A percentile compares a stretch with the other conserved stretches of the same genome.
These are phyloP conservation scores for Arvicanthis niloticus DNA, from an alignment of 2,113 vertebrate genomes.

Conservation along the genomic window DNA sequence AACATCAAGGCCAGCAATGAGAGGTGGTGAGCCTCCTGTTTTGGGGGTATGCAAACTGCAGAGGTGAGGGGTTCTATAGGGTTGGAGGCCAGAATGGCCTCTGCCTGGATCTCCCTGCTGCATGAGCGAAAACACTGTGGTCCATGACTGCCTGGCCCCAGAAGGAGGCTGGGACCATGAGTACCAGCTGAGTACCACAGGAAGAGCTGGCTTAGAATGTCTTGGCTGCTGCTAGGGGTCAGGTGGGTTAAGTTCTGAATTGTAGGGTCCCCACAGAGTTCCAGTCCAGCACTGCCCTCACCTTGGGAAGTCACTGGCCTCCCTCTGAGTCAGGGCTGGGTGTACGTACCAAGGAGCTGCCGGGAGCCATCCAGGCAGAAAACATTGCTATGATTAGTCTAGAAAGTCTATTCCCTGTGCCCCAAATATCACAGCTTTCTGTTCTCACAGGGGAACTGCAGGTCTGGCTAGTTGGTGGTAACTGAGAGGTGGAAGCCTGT, in stretches of 20 bases:
- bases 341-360: conserved; percentile 75
- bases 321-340: conserved; percentile 53
- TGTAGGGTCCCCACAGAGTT: neutral
- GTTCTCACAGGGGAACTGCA: conserved; percentile 61
- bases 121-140: accelerated
- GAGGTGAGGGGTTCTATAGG: neutral
- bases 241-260: neutral
- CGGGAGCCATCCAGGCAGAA: conserved; percentile 77
- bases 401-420: neutral
- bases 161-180: neutral
- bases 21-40: neutral
- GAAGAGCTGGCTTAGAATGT: neutral
- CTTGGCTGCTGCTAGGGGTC: neutral
- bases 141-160: accelerated
- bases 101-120: neutral
- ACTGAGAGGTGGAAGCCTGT: neutral
- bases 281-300: neutral
- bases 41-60: neutral
- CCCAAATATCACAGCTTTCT: conserved; percentile 32
- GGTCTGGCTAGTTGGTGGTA: conserved; percentile 5
- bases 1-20: neutral
- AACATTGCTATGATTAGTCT: conserved; percentile 77
- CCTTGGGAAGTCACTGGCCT: conserved; percentile 68
- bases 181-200: neutral
- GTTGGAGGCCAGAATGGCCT: neutral